Percentiles rank a stretch among this genome's conserved stretches.
Evolutionary conservation across 2,888 invertebrate genomes (phyloP).

Genomic region (Cheilosia urbana): DNA sequence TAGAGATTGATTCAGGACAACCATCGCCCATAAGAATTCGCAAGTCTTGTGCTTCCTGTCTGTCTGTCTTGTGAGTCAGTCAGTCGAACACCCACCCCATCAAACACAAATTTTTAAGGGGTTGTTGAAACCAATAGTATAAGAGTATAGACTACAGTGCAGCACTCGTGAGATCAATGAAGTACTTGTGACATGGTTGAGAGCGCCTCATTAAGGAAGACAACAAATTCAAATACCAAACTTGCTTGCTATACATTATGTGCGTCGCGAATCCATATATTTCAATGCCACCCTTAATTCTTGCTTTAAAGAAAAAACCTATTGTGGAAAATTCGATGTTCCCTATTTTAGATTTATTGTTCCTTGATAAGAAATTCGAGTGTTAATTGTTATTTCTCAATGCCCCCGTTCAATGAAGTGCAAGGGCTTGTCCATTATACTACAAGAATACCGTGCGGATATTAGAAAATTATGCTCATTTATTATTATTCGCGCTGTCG

Average conservation of each 20-base stretch:
- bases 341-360: slow-evolving; percentile 69
- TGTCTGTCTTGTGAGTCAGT: slow-evolving; percentile 32
- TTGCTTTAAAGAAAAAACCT: slow-evolving; percentile 27
- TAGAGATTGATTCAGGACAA: slow-evolving; percentile 54
- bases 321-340: slow-evolving; percentile 44
- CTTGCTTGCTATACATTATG: slow-evolving; percentile 37
- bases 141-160: not conserved
- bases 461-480: slow-evolving; percentile 41
- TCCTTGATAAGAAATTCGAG: slow-evolving; percentile 5
- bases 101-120: slow-evolving; percentile 4
- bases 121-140: slow-evolving; percentile 44
- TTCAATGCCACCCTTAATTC: slow-evolving; percentile 13
- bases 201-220: slow-evolving; percentile 23
- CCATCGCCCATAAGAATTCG: slow-evolving; percentile 31
- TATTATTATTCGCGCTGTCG: slow-evolving; percentile 64
- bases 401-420: slow-evolving; percentile 54
- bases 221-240: slow-evolving; percentile 50
- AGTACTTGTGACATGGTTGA: slow-evolving; percentile 31
- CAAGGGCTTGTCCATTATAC: slow-evolving; percentile 28
- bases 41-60: slow-evolving; percentile 16
- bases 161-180: not conserved
- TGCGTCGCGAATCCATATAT: slow-evolving; percentile 40
- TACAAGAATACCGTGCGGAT: not conserved
- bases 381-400: slow-evolving; percentile 50
- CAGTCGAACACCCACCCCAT: slow-evolving; percentile 53